Conservation (phyloP, 2,888 invertebrate species). For the Morinoia aosen region DNA sequence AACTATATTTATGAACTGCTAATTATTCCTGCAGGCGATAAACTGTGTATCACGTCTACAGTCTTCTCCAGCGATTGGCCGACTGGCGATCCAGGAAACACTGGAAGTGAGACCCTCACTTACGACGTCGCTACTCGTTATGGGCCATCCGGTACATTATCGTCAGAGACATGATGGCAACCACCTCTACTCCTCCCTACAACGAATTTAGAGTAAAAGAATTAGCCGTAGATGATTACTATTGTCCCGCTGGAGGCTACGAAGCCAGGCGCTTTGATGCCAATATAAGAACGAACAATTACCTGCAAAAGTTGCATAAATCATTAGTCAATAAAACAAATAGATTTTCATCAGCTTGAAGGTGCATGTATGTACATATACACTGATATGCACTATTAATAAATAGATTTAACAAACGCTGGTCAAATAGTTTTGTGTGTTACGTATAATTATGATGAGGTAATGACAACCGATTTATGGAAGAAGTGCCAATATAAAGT, state of each 20-base stretch:
- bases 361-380: too few relatives aligned
- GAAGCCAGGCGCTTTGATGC: slow-evolving; percentile 1
- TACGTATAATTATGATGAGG: too few relatives aligned
- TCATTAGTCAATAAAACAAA: too few relatives aligned
- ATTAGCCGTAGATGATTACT: neutral
- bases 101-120: neutral
- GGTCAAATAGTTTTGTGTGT: too few relatives aligned
- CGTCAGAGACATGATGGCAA: neutral
- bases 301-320: neutral
- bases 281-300: neutral
- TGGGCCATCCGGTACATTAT: neutral
- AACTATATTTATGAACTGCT: neutral
- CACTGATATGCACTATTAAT: too few relatives aligned
- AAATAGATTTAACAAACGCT: too few relatives aligned
- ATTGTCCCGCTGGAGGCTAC: neutral
- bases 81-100: neutral
- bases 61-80: neutral
- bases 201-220: neutral
- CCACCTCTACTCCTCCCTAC: neutral
- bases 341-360: too few relatives aligned
- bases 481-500: too few relatives aligned
- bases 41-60: neutral
- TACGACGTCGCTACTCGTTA: neutral
- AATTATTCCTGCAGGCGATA: neutral
- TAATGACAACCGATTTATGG: too few relatives aligned